phyloP scores from a whole-genome alignment of 1,140 invertebrate species.

The Acyrthosiphon pisum region DNA sequence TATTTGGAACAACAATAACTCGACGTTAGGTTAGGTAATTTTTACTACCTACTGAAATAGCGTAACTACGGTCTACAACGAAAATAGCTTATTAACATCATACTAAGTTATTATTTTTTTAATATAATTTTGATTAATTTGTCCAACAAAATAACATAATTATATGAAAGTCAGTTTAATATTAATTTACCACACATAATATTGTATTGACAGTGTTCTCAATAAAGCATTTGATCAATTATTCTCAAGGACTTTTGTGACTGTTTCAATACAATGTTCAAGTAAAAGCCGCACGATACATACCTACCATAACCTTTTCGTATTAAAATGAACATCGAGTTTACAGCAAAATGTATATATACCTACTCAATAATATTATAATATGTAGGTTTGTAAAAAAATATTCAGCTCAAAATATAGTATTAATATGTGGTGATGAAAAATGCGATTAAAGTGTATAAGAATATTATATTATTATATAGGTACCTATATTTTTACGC shows the following conservation, averaged over 20 bases:
- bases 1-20: constrained; percentile 15
- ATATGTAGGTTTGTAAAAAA: neutral
- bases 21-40: neutral
- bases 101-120: neutral
- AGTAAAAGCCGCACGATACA: neutral
- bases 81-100: neutral
- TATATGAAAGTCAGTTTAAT: neutral
- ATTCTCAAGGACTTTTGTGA: constrained; percentile 12
- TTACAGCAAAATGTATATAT: neutral
- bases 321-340: neutral
- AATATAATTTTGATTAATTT: neutral
- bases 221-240: constrained; percentile 32
- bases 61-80: neutral
- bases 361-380: neutral
- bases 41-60: neutral
- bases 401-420: neutral
- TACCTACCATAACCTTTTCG: neutral
- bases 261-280: neutral
- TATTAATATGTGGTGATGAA: constrained; percentile 3
- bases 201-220: neutral
- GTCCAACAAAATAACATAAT: neutral
- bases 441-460: neutral
- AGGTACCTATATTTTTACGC: neutral
- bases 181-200: neutral
- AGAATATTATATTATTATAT: neutral